A percentile compares a stretch with the other conserved stretches of the same genome.
These are phyloP conservation scores for Musca domestica DNA, from an alignment of 1,140 invertebrate species.

Conservation along the genomic window DNA sequence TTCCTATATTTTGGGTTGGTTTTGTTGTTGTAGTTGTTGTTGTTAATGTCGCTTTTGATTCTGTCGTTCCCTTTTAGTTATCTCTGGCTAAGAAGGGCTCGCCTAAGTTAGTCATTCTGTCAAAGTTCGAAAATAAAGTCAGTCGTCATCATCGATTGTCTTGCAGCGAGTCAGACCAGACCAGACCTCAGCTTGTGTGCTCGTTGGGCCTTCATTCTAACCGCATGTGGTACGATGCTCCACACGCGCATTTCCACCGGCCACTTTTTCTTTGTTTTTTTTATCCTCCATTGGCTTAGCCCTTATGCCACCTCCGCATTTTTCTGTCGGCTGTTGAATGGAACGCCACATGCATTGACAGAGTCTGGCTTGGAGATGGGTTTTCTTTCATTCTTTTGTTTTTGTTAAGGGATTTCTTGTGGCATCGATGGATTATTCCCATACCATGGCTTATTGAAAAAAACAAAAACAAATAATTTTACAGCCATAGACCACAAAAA, in stretches of 20 bases:
- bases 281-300: neutral
- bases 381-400: no score
- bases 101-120: slow-evolving; percentile 12
- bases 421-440: neutral
- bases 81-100: slow-evolving; percentile 1
- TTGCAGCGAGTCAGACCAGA: neutral
- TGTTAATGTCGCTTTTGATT: neutral
- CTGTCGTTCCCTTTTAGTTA: no score
- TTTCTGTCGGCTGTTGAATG: neutral
- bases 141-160: slow-evolving; percentile 1
- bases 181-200: neutral
- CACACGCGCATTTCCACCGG: slow-evolving; percentile 11
- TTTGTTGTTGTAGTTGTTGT: neutral
- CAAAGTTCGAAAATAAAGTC: slow-evolving; percentile 22
- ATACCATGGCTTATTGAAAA: slow-evolving; percentile 11
- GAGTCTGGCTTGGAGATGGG: neutral
- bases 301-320: slow-evolving; percentile 14
- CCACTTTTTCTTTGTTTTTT: neutral
- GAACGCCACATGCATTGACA: slow-evolving; percentile 18
- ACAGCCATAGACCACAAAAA: slow-evolving; percentile 14
- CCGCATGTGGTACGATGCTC: slow-evolving; percentile 4
- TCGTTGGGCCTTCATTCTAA: neutral
- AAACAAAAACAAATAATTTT: slow-evolving; percentile 19
- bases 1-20: neutral
- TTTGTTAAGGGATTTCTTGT: no score